Percentiles rank a stretch among this genome's conserved stretches.
These are phyloP conservation scores for Rotaria macrura DNA, from an alignment of 2,888 invertebrate species.

Conservation along the genomic window DNA sequence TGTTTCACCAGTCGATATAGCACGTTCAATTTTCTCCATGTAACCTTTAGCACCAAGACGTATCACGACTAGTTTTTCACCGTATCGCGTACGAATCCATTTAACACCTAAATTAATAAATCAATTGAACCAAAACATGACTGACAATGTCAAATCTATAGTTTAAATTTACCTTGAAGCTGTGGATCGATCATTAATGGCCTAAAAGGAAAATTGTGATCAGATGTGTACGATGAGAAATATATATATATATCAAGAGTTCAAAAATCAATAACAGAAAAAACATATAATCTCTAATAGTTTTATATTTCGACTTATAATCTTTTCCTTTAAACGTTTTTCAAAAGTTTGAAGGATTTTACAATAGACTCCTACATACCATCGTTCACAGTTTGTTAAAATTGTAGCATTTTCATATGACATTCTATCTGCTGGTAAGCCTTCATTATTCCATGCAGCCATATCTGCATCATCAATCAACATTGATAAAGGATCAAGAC, in stretches of 20 bases:
- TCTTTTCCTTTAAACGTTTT: too few species aligned
- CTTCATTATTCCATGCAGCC: slow-evolving; percentile 90
- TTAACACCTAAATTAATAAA: slow-evolving; percentile 58
- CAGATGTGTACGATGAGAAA: too few species aligned
- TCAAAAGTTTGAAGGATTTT: too few species aligned
- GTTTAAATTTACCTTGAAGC: slow-evolving; percentile 34
- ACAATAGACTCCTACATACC: too few species aligned
- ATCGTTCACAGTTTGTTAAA: slow-evolving; percentile 35
- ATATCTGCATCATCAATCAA: slow-evolving; percentile 85
- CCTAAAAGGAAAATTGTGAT: not conserved
- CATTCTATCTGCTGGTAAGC: slow-evolving; percentile 65
- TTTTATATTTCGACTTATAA: too few species aligned
- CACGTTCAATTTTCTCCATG: slow-evolving; percentile 72
- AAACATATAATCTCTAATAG: too few species aligned
- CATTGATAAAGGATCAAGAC: slow-evolving; percentile 35
- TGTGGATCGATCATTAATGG: slow-evolving; percentile 36
- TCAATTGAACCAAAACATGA: not conserved
- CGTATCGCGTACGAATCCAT: slow-evolving; percentile 89
- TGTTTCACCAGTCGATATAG: slow-evolving; percentile 69
- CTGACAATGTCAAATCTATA: not conserved
- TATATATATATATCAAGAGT: too few species aligned
- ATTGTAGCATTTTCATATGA: slow-evolving; percentile 36
- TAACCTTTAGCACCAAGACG: slow-evolving; percentile 82
- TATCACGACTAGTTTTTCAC: slow-evolving; percentile 67
- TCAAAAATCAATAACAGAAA: too few species aligned